phyloP scores from a whole-genome alignment of 92 coral and sea anemone species.

The Heliopora coerulea region DNA sequence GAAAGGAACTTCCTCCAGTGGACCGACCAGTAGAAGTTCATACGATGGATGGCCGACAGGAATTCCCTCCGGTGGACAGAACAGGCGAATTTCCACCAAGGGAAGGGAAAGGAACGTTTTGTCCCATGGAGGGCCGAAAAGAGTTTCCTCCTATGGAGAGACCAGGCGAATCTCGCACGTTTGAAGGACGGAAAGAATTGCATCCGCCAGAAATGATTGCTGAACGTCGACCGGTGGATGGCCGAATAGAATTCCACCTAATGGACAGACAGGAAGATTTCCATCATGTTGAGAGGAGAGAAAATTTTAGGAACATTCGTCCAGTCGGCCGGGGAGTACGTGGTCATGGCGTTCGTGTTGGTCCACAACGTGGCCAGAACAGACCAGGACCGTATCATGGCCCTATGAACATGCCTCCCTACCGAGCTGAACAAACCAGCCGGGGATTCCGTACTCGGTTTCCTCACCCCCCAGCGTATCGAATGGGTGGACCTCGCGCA shows the following conservation, averaged over 20 bases:
- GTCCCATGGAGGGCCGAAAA: background rate
- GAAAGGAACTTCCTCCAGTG: background rate
- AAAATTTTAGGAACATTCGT: conserved; percentile 6
- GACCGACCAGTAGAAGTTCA: background rate
- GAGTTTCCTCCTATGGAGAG: background rate
- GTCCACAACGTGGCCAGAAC: background rate
- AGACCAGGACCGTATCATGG: conserved; percentile 21
- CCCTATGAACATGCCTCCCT: background rate
- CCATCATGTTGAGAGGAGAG: background rate
- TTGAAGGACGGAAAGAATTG: background rate
- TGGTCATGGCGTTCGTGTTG: conserved; percentile 2
- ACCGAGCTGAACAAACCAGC: background rate
- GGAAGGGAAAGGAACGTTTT: background rate
- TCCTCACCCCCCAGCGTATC: conserved; percentile 4
- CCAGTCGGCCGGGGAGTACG: conserved; percentile 2
- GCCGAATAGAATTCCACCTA: background rate
- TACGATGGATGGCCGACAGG: conserved; percentile 11
- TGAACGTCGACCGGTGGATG: background rate
- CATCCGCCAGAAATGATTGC: too few species aligned
- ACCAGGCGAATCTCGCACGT: background rate
- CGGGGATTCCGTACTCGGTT: conserved; percentile 23
- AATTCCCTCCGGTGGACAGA: background rate
- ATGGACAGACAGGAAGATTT: background rate
- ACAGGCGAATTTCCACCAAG: background rate
- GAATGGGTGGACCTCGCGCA: background rate